Evolutionary conservation across 2,888 invertebrate species (phyloP), one percentile per base, ranked within the genome.

Genomic region (Itoplectis maculator): DNA sequence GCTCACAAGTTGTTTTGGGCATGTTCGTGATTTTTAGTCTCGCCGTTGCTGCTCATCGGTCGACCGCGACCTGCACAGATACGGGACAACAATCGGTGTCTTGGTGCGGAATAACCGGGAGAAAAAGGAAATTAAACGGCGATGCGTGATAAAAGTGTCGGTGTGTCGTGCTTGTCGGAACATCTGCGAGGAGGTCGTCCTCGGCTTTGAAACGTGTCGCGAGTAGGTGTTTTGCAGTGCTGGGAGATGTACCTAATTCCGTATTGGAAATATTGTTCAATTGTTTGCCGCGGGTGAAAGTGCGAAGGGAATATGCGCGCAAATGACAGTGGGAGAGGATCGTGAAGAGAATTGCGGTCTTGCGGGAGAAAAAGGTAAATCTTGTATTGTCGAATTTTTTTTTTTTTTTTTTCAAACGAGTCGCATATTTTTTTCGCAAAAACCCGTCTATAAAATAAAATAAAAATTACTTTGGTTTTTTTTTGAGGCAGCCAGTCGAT

Each of bases 291-390:
- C 18, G 23, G 35, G 66, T 5, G 20, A 63, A 45, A 61, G 68
- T 47, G 20, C 45, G 20, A 35, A 54, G 29, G 49, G 73, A 77
- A 73, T 61, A 81, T 81, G 81, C 66, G 77, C 47, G 61, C 61
- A 20, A 61, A 45, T 40, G 42, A 18, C 20, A 40, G 63, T 49
- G 54, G 73, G 11, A 54, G 45, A 37, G 51, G 29, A 56, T 69
- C 54, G 54, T 73, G 77, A 81, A 77, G 73, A 81, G 69, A 73
- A 42, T 63, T 47, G 9, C 69, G 61, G n/a, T n/a, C n/a, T n/a
- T 56, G 69, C 35, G 15, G 69, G 45, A 78, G 63, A 63, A 81
- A 73, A 77, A 81, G 81, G 81, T 81, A 69, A 81, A 68, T 59
- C 40, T 47, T 42, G 40, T 15, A 15, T 23, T 40, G 3, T 18